Evolutionary conservation across 2,888 invertebrate genomes (phyloP).

Genomic region (Phyllotreta striolata): DNA sequence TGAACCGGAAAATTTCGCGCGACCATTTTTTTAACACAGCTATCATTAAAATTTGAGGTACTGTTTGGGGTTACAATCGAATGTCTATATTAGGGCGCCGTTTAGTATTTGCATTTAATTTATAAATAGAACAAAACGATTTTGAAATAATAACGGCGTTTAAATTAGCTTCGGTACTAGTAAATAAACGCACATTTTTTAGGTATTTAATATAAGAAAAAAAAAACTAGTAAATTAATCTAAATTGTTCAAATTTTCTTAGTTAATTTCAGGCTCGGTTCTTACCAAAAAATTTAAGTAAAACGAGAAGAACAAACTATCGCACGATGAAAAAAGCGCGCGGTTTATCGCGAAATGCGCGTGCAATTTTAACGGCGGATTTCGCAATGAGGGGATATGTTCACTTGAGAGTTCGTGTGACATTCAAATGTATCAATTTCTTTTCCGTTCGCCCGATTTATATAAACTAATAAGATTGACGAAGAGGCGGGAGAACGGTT

Average conservation of each 20-base stretch:
- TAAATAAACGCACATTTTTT: too few species aligned
- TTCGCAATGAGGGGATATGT: too few species aligned
- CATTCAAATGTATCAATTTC: constrained; percentile 46
- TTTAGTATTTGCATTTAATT: too few species aligned
- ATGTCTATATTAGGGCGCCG: background rate
- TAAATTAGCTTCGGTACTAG: too few species aligned
- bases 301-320: too few species aligned
- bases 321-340: background rate
- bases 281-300: too few species aligned
- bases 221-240: too few species aligned
- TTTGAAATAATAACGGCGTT: too few species aligned
- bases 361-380: background rate
- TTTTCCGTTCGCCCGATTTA: constrained; percentile 35
- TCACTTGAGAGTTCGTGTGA: constrained; percentile 32
- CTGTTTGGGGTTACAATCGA: background rate
- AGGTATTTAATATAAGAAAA: too few species aligned
- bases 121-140: too few species aligned
- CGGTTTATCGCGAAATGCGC: background rate
- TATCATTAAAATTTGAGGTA: background rate
- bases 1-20: constrained; percentile 59
- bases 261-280: too few species aligned
- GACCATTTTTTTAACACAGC: constrained; percentile 52
- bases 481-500: constrained; percentile 6
- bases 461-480: constrained; percentile 28
- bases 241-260: too few species aligned